Evolutionary conservation across 64 coral and sea anemone species (phyloP), one percentile per base, ranked within the genome.

Genomic region (Acropora tenuis): DNA sequence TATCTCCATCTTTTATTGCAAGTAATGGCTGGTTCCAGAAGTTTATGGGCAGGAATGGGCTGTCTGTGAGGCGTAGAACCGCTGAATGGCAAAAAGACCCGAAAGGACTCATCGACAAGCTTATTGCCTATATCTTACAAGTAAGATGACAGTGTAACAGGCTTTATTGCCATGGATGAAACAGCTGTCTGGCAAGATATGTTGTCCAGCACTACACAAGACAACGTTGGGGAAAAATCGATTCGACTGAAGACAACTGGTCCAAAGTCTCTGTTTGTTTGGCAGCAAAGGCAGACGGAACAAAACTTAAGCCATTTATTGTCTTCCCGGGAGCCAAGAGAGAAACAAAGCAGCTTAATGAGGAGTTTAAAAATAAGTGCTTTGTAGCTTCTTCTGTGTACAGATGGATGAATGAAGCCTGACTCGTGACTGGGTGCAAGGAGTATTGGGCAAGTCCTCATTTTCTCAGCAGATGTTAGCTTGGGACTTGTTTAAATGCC

Each of bases 111-210:
- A 68, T 90, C 30, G 58, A 61, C 77, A 73, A 90, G 17, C 42
- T 80, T 49, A 66, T 89, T 47, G 76, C 87, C 16, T 79, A 69
- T 89, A 65, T 89, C 50, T 78, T 89, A 18, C 59, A 89, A 89
- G 87, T 89, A 13, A 11, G 75, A 48, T 57, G 75, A 67, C 65
- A 67, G 30, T 75, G 75, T 79, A 63, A 89, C 74, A 89, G 78
- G 87, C 87, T 79, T 57, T 65, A 89, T 78, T 67, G 75, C 75
- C n/a, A 47, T 89, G 88, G 88, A 89, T 67, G 53, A 89, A 78
- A 89, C 75, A 78, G 73, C 87, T 45, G 74, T 89, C 87, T 77
- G 87, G 75, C 63, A 76, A 53, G 47, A 47, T 76, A 89, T 89
- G 73, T 50, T 89, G 77, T 89, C 87, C 19, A 76, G 77, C 52